These are phyloP conservation scores for Taenioides sp. DNA, from an alignment of 2,797 vertebrate genomes.

Conservation along the genomic window DNA sequence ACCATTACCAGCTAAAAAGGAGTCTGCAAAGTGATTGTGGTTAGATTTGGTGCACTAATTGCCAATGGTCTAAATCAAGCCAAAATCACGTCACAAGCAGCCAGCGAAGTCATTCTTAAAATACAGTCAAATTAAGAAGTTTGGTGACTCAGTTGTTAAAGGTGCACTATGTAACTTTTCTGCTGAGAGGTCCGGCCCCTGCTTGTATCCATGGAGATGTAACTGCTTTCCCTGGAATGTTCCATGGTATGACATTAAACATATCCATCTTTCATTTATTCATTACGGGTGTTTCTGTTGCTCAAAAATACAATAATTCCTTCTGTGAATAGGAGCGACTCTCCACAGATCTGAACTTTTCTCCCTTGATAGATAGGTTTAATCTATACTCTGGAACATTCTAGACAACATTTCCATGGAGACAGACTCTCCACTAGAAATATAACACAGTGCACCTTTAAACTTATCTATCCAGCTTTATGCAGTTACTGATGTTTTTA, in stretches of 20 bases:
- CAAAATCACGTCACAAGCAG: neutral
- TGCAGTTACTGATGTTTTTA: too few species aligned
- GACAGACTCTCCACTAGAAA: too few species aligned
- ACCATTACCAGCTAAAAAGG: neutral
- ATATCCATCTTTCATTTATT: too few species aligned
- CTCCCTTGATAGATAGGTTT: too few species aligned
- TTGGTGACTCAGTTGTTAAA: neutral
- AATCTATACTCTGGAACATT: too few species aligned
- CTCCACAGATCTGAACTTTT: too few species aligned
- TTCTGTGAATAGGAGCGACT: too few species aligned
- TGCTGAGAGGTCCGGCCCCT: neutral
- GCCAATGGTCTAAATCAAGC: neutral
- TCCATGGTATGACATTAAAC: neutral
- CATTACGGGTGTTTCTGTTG: neutral
- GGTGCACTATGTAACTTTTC: constrained; percentile 18
- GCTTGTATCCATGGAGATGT: neutral
- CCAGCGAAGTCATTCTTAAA: too few species aligned
- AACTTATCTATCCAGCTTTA: too few species aligned
- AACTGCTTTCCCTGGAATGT: neutral
- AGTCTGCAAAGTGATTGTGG: neutral
- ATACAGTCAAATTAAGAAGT: neutral
- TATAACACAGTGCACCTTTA: too few species aligned
- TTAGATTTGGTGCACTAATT: neutral
- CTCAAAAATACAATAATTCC: neutral
- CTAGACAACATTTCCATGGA: too few species aligned